Evolutionary conservation across 2,113 vertebrate species (phyloP).

Genomic region (Phylloscopus whistleri): DNA sequence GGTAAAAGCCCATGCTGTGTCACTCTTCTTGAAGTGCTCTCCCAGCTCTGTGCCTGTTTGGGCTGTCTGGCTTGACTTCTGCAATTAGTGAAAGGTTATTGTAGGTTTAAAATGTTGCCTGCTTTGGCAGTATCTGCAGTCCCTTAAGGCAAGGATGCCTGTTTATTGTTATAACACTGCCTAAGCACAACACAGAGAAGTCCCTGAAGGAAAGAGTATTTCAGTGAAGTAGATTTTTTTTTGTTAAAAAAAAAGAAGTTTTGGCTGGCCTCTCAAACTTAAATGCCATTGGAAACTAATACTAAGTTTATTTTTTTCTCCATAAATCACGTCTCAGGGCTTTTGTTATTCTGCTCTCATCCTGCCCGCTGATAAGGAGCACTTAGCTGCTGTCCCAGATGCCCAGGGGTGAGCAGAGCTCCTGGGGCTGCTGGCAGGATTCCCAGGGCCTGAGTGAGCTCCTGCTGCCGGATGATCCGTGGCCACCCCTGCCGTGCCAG

Average conservation of each 20-base stretch:
- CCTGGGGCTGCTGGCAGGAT: neutral
- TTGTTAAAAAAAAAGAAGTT: neutral
- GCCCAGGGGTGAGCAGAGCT: neutral
- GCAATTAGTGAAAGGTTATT: slow-evolving; percentile 53
- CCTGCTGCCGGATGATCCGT: neutral
- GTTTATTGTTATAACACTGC: slow-evolving; percentile 38
- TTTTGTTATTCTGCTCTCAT: slow-evolving; percentile 13
- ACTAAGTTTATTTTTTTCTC: neutral
- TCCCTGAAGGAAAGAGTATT: slow-evolving; percentile 19
- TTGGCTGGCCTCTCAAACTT: slow-evolving; percentile 31
- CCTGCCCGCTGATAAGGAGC: neutral
- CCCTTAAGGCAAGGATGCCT: slow-evolving; percentile 38
- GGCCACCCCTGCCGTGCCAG: neutral
- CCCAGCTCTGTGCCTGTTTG: neutral
- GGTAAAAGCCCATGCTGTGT: slow-evolving; percentile 28
- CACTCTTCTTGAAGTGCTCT: slow-evolving; percentile 36
- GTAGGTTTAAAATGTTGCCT: slow-evolving; percentile 46
- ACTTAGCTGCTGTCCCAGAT: neutral
- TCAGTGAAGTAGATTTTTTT: neutral
- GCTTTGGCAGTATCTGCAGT: slow-evolving; percentile 40
- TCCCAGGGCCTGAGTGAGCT: neutral
- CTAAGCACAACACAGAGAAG: neutral
- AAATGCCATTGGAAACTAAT: slow-evolving; percentile 17
- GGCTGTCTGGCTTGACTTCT: slow-evolving; percentile 13
- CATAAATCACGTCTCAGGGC: neutral